These are phyloP conservation scores for Zophobas morio DNA, from an alignment of 1,140 invertebrate species.

Conservation along the genomic window DNA sequence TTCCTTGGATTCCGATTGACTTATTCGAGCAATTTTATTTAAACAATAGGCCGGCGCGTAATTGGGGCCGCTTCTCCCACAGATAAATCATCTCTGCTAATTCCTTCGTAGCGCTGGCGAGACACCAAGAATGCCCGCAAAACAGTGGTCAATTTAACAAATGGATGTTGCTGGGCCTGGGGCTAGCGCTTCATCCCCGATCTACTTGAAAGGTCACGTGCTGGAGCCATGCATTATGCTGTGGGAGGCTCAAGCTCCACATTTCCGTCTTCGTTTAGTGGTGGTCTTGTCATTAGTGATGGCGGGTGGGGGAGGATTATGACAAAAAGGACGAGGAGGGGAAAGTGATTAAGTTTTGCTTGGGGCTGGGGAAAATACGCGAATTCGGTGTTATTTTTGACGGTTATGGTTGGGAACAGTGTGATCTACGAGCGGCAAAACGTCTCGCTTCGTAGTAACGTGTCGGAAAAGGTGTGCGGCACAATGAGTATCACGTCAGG, in stretches of 20 bases:
- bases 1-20: conserved; percentile 29
- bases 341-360: too few species aligned
- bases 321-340: too few species aligned
- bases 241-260: neutral
- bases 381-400: too few species aligned
- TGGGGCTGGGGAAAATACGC: too few species aligned
- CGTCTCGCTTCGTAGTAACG: too few species aligned
- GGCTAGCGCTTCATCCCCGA: conserved; percentile 36
- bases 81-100: conserved; percentile 5
- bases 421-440: too few species aligned
- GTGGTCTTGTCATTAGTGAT: too few species aligned
- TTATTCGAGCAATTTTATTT: conserved; percentile 25
- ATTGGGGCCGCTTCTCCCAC: conserved; percentile 10
- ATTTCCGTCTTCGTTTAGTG: too few species aligned
- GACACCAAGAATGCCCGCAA: conserved; percentile 14
- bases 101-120: conserved; percentile 19
- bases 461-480: too few species aligned
- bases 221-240: conserved; percentile 27
- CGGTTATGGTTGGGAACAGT: too few species aligned
- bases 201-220: conserved; percentile 45
- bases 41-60: conserved; percentile 18
- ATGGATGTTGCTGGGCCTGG: conserved; percentile 25
- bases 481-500: too few species aligned
- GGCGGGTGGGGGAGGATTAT: too few species aligned
- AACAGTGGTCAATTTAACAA: conserved; percentile 36